Base-by-base conservation (phyloP, 2,888 invertebrate species). In the Chromoteleia sp. region DNA sequence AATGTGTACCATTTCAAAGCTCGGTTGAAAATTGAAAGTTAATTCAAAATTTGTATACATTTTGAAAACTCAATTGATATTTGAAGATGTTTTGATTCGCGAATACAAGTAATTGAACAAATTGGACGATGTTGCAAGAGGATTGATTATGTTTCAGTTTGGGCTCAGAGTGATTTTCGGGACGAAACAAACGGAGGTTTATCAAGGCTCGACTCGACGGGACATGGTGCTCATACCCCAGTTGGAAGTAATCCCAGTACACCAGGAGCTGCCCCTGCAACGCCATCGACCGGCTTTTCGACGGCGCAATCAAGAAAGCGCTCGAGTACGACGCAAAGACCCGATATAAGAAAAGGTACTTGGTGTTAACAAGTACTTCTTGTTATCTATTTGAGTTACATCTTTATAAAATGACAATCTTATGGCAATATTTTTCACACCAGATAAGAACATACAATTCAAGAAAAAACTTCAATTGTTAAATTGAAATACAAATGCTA, bases 111-210 rank as follows among this genome's bases (percentile, higher is more conserved):
- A n/a, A n/a, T n/a, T 45, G 48, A 30, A 50, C 58, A 78, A 71
- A 67, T 74, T 75, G 50, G 88, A 88, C 86, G 87, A 87, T 83
- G 87, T 89, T 86, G 87, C 87, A 87, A 87, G 85, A 86, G 83
- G 84, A 85, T 81, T 84, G 81, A 86, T 83, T 84, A 86, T 92
- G 91, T 95, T 94, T 86, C 95, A 97, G 97, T 97, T 92, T 97
- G 97, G 97, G 96, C 97, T 83, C 97, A 97, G 92, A 96, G 96
- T 83, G 97, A 97, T 93, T 97, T 97, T 92, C 94, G 97, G 86
- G 97, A 97, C 93, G 95, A 94, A 86, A 94, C 96, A 84, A 96
- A 96, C 87, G 95, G 96, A 25, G 92, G 92, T 10, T 91, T 93
- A 85, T 92, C 94, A 0, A 94, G 94, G 79, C 93, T 94, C 83